Evolutionary conservation across 2,113 vertebrate genomes (phyloP).

Genomic region (Indicator indicator): DNA sequence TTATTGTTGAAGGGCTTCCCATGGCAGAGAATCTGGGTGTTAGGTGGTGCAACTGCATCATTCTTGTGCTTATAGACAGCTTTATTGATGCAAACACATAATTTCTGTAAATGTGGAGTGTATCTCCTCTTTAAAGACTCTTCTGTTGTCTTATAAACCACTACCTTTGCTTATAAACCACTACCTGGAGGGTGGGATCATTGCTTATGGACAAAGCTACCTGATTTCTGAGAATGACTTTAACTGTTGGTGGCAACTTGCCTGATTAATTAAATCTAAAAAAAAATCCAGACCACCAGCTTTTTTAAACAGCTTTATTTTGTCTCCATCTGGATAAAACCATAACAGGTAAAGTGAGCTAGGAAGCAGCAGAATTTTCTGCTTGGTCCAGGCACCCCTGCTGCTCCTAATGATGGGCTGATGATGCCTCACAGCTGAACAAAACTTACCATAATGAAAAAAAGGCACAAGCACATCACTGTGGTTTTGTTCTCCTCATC

Average conservation of each 20-base stretch:
- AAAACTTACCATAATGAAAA: neutral
- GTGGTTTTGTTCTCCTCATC: neutral
- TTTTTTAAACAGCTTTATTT: neutral
- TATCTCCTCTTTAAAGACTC: neutral
- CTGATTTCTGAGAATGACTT: neutral
- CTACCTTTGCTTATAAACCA: neutral
- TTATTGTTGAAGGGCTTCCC: neutral
- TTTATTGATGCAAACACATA: neutral
- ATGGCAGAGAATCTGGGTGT: neutral
- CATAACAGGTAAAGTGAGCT: neutral
- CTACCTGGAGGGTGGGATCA: neutral
- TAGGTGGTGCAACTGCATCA: neutral
- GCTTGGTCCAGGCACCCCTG: neutral
- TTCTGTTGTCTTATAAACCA: neutral
- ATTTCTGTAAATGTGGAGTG: neutral
- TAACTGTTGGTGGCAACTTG: neutral
- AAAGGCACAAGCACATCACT: neutral
- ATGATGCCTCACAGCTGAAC: neutral
- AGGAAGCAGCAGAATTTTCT: neutral
- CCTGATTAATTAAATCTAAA: neutral
- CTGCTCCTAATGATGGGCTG: neutral
- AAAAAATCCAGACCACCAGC: neutral
- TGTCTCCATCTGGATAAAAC: neutral
- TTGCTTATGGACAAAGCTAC: neutral
- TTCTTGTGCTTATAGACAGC: neutral